Evolutionary conservation across 2,113 vertebrate species (phyloP), one percentile per base, ranked within the genome.

Genomic region (Fulmarus glacialis): DNA sequence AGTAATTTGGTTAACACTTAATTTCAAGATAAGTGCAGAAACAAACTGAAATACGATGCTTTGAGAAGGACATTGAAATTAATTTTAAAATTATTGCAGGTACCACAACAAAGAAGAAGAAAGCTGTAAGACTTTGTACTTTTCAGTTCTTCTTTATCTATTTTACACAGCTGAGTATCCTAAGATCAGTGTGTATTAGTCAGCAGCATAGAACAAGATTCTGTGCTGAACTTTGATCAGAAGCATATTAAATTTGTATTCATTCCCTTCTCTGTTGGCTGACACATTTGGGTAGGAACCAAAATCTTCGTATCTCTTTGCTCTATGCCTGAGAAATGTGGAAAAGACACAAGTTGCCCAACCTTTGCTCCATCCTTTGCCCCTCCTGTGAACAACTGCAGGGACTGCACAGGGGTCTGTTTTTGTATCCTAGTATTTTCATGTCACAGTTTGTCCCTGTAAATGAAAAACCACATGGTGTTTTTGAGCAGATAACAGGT

Each of bases 401-500:
- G 29, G 45, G 58, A 58, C 1, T 6, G 55, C 89, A 92, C 15
- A 36, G 73, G 91, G 83, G 36, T 66, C 55, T 40, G 53, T 27
- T 77, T 92, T 84, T 82, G 34, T 82, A 53, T 93, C 91, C 66
- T 22, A 14, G 58, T 80, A 68, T 75, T 79, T 95, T 91, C 34
- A 24, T 70, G 81, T 71, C 87, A 53, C 77, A 59, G 63, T 90
- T 88, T 73, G 74, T 93, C 74, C 78, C 82, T 88, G 62, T 22
- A 86, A 96, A 91, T 53, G 82, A 79, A 94, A 89, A 85, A 62
- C 15, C 79, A 91, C 94, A 68, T 66, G 71, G 81, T 2, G 0
- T 83, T 95, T 96, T 38, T 80, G 50, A 94, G 38, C 36, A 82
- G 67, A 53, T 92, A 84, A 92, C 81, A 86, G 86, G 56, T 74